Evolutionary conservation across 1,140 invertebrate species (phyloP).

Genomic region (Drosophila orosa): DNA sequence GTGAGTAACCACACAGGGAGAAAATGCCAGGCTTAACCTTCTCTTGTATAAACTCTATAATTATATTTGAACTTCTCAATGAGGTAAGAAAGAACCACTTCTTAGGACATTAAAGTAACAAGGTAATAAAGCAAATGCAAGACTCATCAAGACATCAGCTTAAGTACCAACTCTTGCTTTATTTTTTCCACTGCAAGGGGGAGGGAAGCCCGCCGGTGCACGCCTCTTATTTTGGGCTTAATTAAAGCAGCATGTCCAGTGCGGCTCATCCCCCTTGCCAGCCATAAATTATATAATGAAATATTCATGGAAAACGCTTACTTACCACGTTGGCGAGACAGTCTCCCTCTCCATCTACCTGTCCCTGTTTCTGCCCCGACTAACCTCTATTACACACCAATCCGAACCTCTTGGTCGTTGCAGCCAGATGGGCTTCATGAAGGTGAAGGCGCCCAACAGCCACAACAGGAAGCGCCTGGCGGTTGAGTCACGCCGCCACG

Average conservation of each 20-base stretch:
- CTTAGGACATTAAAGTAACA: slow-evolving; percentile 3
- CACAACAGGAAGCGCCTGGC: slow-evolving; percentile 89
- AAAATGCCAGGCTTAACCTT: not conserved
- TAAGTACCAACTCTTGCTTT: not conserved
- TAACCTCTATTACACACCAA: slow-evolving; percentile 19
- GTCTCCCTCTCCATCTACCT: not conserved
- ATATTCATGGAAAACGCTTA: slow-evolving; percentile 74
- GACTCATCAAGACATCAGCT: not conserved
- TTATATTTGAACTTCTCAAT: not conserved
- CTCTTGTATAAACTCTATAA: not conserved
- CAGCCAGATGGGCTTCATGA: slow-evolving; percentile 86
- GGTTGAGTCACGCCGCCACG: slow-evolving; percentile 88
- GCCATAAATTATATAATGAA: slow-evolving; percentile 75
- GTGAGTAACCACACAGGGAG: slow-evolving; percentile 55
- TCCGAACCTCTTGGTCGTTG: slow-evolving; percentile 28
- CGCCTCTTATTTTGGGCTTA: slow-evolving; percentile 69
- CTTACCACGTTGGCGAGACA: slow-evolving; percentile 48
- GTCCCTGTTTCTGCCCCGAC: not conserved
- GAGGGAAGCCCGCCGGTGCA: not conserved
- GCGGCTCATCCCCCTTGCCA: slow-evolving; percentile 26
- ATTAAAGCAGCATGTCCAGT: slow-evolving; percentile 68
- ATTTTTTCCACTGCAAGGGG: slow-evolving; percentile 9
- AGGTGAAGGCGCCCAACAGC: slow-evolving; percentile 86
- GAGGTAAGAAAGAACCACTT: not conserved
- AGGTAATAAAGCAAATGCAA: slow-evolving; percentile 8